Base-by-base conservation (phyloP, 2,113 vertebrate genomes). In the Poecilia latipinna region DNA sequence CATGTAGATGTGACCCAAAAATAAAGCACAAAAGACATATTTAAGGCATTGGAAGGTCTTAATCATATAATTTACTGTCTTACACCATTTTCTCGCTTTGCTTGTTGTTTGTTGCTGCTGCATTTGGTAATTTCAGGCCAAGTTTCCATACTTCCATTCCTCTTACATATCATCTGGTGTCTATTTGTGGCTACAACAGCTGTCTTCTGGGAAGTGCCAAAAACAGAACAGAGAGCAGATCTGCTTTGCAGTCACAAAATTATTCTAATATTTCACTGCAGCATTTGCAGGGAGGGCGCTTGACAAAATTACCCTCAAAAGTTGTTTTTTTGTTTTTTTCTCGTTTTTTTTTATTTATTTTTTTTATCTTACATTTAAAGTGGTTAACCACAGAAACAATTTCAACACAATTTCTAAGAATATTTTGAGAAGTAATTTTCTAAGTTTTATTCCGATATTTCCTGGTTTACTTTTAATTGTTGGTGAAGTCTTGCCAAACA, bases 121-220 rank as follows among this genome's bases (percentile, higher is more conserved):
- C 4, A 24, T 42, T 67, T 39, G 26, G 39, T 68, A 15, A 57
- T 19, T 12, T 13, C 8, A 28, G 17, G 6, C 13, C 42, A 44
- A 28, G 28, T 10, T 31, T 68, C 4, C 28, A 39, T n/a, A 24
- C 65, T 17, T 5, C 31, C 13, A 39, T 44, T 68, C 70, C 37
- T 65, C 4, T 12, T 28, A 8, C 22, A 5, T 70, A 26, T 79
- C 75, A 77, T 74, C 72, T 61, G 68, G 11, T 3, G 29, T 78
- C 78, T 91, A 85, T 87, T 89, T 88, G 60, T 79, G 65, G 67
- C 73, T 61, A 68, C 80, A 78, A 80, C 71, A 74, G 73, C 70
- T 81, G 71, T 66, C 70, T 87, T 86, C 88, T 87, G 79, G 81
- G 88, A 90, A 90, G 69, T 51, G 61, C 72, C 72, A 81, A 83